Evolutionary conservation across 2,888 invertebrate species (phyloP).

Genomic region (Lithophane semibrunnea): DNA sequence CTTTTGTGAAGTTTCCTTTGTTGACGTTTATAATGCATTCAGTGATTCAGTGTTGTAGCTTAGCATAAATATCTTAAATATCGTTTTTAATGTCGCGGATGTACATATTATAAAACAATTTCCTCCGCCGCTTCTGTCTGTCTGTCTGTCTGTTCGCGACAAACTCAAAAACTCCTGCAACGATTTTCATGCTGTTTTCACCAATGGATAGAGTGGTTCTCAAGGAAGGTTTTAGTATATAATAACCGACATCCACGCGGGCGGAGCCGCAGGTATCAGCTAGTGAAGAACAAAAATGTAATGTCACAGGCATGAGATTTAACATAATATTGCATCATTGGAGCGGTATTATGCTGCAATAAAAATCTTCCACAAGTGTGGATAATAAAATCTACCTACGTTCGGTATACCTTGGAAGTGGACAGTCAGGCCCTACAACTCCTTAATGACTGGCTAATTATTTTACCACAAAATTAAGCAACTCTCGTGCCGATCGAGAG

Average conservation of each 20-base stretch:
- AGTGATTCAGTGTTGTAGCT: not conserved
- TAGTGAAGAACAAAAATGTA: too few species aligned
- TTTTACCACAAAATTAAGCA: not conserved
- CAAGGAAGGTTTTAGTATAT: too few species aligned
- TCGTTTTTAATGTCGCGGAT: not conserved
- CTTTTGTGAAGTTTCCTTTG: slow-evolving; percentile 1
- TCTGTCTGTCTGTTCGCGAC: too few species aligned
- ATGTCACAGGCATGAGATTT: not conserved
- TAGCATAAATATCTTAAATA: not conserved
- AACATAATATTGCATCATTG: not conserved
- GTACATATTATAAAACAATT: too few species aligned
- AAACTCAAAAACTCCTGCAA: too few species aligned
- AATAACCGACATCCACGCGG: too few species aligned
- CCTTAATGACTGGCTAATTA: not conserved
- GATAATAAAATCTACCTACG: not conserved
- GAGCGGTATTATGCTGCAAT: not conserved
- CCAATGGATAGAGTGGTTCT: too few species aligned
- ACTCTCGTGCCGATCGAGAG: not conserved
- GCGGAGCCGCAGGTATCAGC: too few species aligned
- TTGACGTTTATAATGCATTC: slow-evolving; percentile 3
- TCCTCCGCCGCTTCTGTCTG: too few species aligned
- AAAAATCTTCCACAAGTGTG: not conserved
- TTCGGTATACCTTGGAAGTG: too few species aligned
- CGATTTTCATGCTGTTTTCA: too few species aligned
- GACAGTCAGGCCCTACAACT: too few species aligned